Conservation (phyloP, 1,140 invertebrate genomes). For the Drosophila elegans region DNA sequence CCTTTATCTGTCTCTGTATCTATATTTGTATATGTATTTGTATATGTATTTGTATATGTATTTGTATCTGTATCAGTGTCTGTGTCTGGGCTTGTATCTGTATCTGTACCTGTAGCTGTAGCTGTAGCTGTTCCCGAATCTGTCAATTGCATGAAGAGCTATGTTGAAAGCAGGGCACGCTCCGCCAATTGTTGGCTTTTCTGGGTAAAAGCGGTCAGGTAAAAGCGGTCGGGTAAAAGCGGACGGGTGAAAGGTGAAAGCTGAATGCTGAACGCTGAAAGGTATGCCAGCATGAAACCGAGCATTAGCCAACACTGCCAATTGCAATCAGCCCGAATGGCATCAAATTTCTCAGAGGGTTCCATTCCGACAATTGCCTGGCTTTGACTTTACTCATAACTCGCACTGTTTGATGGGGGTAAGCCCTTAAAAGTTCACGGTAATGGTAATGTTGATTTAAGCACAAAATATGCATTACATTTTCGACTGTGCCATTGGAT, state of each 20-base stretch:
- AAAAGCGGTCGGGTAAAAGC: too few relatives aligned
- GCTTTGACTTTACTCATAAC: conserved; percentile 35
- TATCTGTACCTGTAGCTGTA: too few relatives aligned
- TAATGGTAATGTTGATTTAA: conserved; percentile 8
- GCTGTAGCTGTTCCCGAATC: conserved; percentile 5
- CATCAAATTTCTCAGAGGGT: conserved; percentile 16
- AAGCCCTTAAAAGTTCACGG: conserved; percentile 4
- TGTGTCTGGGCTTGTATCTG: conserved; percentile 3
- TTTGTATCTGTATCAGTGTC: conserved; percentile 9
- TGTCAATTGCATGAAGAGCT: conserved; percentile 55
- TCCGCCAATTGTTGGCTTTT: conserved; percentile 10
- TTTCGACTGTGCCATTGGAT: not conserved
- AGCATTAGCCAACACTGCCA: conserved; percentile 31
- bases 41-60: conserved; percentile 40
- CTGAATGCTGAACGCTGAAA: not conserved
- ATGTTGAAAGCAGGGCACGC: conserved; percentile 27
- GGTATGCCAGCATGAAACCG: conserved; percentile 9
- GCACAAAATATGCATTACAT: not conserved
- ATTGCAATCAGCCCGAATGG: conserved; percentile 41
- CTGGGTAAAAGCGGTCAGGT: not conserved
- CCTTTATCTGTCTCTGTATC: conserved; percentile 14
- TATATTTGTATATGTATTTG: conserved; percentile 31
- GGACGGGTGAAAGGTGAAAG: not conserved
- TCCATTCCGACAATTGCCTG: conserved; percentile 22
- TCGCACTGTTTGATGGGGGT: conserved; percentile 4